Evolutionary conservation across 2,888 invertebrate species (phyloP), one percentile per base, ranked within the genome.

Genomic region (Argyra leucocephala): DNA sequence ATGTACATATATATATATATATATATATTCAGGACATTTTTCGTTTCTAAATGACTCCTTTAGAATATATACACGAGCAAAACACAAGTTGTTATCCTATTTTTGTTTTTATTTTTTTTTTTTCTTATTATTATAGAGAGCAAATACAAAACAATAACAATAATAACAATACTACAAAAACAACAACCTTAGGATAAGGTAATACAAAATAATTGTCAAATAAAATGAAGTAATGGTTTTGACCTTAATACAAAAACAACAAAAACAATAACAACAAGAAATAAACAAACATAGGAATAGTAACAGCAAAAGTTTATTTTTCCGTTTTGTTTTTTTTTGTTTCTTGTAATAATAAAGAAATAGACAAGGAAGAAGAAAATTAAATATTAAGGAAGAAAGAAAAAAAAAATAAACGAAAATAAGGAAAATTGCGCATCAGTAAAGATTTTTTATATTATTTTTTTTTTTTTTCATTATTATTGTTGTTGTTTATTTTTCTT

Each of bases 141-240:
- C 18, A 48, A 48, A 48, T 18, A n/a, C n/a, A 18, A 48, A 48
- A 48, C 6, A 10, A 31, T 5, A 31, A 31, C 10, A 31, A 10
- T 31, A 31, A 10, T 7, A 31, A 31, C 5, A 31, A 31, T 7
- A 31, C 5, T 31, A 10, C 5, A 10, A 48, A 9, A 37, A 37
- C 7, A 48, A 15, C 9, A 48, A 18, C 48, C 48, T 18, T 5
- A 48, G 48, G 48, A 48, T 48, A 48, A 48, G 48, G 48, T 48
- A 48, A 48, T 48, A 48, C 48, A 48, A 48, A 48, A 48, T 48
- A 48, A 48, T 48, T 48, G 48, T 48, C 48, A 48, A 48, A 48
- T 48, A 48, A 48, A 48, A 48, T 48, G 48, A 48, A 48, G 48
- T 48, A 48, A 48, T 48, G 48, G 48, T 48, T 48, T 48, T 48